Evolutionary conservation across 1,140 invertebrate species (phyloP).

Genomic region (Doryteuthis pealeii): DNA sequence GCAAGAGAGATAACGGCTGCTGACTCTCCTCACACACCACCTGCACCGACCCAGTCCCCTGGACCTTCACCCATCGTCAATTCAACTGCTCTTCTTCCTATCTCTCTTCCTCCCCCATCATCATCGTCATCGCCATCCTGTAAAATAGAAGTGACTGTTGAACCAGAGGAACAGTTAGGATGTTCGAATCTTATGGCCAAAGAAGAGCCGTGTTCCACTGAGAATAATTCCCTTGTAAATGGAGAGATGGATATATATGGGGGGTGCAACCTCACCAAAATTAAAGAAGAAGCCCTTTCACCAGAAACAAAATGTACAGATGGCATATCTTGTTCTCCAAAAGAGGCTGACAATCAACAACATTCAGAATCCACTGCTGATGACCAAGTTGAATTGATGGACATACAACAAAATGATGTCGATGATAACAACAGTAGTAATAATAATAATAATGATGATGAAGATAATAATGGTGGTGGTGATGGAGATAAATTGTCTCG

Average conservation of each 20-base stretch:
- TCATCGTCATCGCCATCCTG: too few relatives aligned
- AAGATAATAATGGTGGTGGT: not conserved
- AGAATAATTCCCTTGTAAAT: constrained; percentile 1
- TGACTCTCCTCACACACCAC: too few relatives aligned
- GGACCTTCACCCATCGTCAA: too few relatives aligned
- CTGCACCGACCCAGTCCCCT: too few relatives aligned
- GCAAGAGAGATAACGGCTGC: too few relatives aligned
- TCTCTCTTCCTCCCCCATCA: too few relatives aligned
- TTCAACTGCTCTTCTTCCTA: too few relatives aligned
- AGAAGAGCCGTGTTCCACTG: too few relatives aligned
- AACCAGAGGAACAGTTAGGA: too few relatives aligned
- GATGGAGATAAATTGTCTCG: not conserved
- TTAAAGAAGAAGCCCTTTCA: not conserved
- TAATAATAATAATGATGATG: not conserved
- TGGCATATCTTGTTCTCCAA: not conserved
- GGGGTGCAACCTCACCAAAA: not conserved
- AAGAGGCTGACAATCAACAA: not conserved
- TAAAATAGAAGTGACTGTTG: too few relatives aligned
- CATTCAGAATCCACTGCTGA: not conserved
- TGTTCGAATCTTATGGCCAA: too few relatives aligned
- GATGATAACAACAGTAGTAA: not conserved
- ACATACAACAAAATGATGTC: not conserved
- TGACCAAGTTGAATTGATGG: not conserved
- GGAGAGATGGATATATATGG: not conserved
- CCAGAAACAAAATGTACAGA: not conserved